Conservation (phyloP, 2,888 invertebrate genomes). For the Cheilosia impressa region DNA sequence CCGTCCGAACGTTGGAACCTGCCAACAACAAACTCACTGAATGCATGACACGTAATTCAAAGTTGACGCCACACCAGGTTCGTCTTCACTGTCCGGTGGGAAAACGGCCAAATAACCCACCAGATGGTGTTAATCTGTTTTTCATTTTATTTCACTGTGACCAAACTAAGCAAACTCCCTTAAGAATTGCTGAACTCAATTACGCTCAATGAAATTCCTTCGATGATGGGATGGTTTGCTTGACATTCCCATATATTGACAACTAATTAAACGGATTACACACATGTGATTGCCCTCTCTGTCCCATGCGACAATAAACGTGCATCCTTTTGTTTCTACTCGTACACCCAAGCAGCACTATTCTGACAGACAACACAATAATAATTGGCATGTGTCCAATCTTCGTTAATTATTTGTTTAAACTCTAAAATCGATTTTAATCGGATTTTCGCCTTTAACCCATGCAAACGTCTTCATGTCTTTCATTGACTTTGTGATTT, state of each 20-base stretch:
- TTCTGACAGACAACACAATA: neutral
- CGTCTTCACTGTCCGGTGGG: no score
- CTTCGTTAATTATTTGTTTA: neutral
- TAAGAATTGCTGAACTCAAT: neutral
- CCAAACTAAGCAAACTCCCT: neutral
- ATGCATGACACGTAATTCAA: no score
- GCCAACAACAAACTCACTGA: no score
- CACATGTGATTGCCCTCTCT: conserved; percentile 2
- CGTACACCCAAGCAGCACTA: neutral
- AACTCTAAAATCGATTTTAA: conserved; percentile 11
- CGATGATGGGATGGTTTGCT: neutral
- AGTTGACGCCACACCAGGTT: no score
- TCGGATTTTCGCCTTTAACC: conserved; percentile 4
- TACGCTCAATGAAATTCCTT: neutral
- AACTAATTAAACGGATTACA: conserved; percentile 23
- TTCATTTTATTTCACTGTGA: neutral
- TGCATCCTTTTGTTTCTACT: neutral
- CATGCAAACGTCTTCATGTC: neutral
- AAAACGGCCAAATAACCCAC: no score
- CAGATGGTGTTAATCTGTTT: no score
- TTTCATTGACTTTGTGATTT: conserved; percentile 25
- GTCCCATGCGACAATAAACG: conserved; percentile 2
- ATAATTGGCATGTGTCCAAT: neutral
- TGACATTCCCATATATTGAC: no score
- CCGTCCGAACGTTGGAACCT: no score